Percentiles rank a stretch among this genome's conserved stretches.
Conservation (phyloP, 2,888 invertebrate species). For the Scrobipalpa costella region DNA sequence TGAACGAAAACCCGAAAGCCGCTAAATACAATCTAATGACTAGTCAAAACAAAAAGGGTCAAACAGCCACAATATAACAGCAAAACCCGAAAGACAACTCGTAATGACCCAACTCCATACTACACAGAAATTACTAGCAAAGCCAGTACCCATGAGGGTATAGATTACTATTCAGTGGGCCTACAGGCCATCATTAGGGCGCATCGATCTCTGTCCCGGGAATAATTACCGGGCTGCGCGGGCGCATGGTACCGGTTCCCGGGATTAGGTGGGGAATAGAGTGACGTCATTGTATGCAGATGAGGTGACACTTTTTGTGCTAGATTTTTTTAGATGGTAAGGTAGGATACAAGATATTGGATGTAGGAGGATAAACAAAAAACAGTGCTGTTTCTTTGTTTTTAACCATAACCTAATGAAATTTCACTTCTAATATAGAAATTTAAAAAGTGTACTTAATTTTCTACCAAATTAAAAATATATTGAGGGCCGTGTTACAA, state of each 20-base stretch:
- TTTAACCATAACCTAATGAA: too few species aligned
- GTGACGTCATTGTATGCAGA: constrained; percentile 19
- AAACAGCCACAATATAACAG: neutral
- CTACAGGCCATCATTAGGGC: constrained; percentile 48
- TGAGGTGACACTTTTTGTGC: constrained; percentile 15
- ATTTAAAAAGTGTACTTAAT: too few species aligned
- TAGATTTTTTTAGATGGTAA: neutral
- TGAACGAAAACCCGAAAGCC: too few species aligned
- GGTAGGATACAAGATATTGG: too few species aligned
- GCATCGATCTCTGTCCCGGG: constrained; percentile 47
- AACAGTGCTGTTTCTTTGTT: too few species aligned
- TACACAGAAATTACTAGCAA: neutral
- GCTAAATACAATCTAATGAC: too few species aligned
- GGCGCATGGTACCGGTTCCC: constrained; percentile 39
- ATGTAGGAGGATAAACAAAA: too few species aligned
- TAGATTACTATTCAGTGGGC: constrained; percentile 24
- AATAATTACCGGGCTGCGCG: constrained; percentile 39
- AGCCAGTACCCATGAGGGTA: constrained; percentile 9
- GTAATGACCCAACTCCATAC: constrained; percentile 3
- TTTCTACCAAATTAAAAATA: too few species aligned
- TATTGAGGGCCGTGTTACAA: too few species aligned
- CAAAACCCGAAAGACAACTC: constrained; percentile 10
- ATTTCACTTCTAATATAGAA: too few species aligned
- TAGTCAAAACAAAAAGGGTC: too few species aligned
- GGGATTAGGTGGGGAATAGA: constrained; percentile 22